Evolutionary conservation across 2,113 vertebrate genomes (phyloP).

Genomic region (Etia nguti): DNA sequence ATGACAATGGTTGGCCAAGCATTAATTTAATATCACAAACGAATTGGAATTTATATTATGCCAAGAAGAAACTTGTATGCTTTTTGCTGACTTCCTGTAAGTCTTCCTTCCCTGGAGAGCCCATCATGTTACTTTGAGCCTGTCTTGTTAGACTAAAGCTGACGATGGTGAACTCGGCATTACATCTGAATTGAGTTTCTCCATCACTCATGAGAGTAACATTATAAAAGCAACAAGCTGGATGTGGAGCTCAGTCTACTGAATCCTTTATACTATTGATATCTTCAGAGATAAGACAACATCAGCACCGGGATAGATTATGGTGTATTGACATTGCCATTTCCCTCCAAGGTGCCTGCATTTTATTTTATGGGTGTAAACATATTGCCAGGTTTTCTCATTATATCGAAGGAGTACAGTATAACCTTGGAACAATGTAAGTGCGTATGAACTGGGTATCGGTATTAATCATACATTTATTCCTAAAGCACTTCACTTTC

Average conservation of each 20-base stretch:
- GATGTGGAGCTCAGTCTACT: background rate
- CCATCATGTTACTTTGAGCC: background rate
- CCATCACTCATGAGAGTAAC: background rate
- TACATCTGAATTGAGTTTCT: background rate
- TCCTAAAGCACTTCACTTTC: background rate
- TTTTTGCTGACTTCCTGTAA: background rate
- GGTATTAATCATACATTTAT: slow-evolving; percentile 28
- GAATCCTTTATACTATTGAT: background rate
- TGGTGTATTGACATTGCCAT: slow-evolving; percentile 20
- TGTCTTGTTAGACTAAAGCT: background rate
- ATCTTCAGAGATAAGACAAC: background rate
- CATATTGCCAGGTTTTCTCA: background rate
- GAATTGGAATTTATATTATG: background rate
- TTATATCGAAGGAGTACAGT: background rate
- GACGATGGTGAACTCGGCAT: background rate
- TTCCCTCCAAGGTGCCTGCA: background rate
- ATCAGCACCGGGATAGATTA: background rate
- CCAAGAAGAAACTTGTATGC: background rate
- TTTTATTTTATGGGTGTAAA: background rate
- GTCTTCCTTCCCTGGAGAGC: background rate
- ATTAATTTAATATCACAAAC: background rate
- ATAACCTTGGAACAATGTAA: background rate
- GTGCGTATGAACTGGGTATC: background rate
- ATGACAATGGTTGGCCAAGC: background rate
- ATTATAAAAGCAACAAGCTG: background rate